These are phyloP conservation scores for Drosophila takahashii DNA, from an alignment of 1,140 invertebrate species.

Conservation along the genomic window DNA sequence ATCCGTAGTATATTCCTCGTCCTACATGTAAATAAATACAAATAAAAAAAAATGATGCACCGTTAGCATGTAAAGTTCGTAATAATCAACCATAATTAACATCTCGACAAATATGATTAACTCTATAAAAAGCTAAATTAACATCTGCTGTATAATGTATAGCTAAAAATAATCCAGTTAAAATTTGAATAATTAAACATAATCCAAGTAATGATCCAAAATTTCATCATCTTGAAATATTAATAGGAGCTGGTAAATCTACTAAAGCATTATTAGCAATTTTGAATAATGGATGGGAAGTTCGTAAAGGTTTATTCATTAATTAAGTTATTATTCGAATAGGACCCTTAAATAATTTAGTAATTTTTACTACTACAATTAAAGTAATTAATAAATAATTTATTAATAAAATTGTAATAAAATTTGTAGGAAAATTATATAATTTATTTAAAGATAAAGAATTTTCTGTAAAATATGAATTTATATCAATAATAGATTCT, in stretches of 20 bases:
- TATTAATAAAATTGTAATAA: conserved; percentile 85
- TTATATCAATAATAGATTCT: conserved; percentile 38
- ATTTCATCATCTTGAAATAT: conserved; percentile 85
- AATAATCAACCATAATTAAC: conserved; percentile 41
- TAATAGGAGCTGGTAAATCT: conserved; percentile 86
- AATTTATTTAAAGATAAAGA: conserved; percentile 84
- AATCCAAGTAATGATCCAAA: conserved; percentile 86
- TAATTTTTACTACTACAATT: conserved; percentile 85
- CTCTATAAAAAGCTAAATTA: no score
- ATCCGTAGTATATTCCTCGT: conserved; percentile 39
- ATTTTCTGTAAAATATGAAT: conserved; percentile 68
- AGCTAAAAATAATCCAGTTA: conserved; percentile 33
- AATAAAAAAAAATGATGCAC: conserved; percentile 87
- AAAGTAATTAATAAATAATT: conserved; percentile 86
- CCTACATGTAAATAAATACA: conserved; percentile 54
- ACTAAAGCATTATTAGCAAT: conserved; percentile 86
- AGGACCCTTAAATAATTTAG: conserved; percentile 81
- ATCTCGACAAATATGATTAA: no score
- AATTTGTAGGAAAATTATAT: conserved; percentile 84
- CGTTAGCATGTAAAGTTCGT: conserved; percentile 86
- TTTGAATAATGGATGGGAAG: conserved; percentile 32
- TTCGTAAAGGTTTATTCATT: conserved; percentile 85
- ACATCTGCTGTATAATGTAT: no score
- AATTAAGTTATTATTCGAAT: conserved; percentile 85
- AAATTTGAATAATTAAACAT: conserved; percentile 87